Evolutionary conservation across 2,888 invertebrate species (phyloP).

Genomic region (Lepidocyrtinus sp.): DNA sequence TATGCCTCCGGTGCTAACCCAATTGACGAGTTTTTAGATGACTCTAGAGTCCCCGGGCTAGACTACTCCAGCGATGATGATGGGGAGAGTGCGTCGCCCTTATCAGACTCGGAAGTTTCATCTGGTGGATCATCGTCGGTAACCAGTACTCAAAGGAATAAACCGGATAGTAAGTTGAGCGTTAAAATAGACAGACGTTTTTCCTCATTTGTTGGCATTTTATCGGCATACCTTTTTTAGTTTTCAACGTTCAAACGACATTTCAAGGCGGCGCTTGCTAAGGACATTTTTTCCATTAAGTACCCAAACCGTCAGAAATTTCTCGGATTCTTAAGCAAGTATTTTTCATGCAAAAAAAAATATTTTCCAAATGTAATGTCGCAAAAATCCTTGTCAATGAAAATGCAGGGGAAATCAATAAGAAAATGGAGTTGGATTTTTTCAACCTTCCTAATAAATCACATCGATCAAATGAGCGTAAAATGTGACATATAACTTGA

Average conservation of each 20-base stretch:
- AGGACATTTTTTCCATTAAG: neutral
- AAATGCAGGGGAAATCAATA: no score
- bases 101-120: constrained; percentile 28
- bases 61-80: constrained; percentile 52
- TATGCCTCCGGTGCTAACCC: constrained; percentile 38
- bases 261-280: neutral
- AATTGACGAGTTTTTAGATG: constrained; percentile 56
- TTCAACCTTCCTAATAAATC: no score
- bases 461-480: no score
- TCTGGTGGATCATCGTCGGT: constrained; percentile 20
- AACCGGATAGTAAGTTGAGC: constrained; percentile 72
- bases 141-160: constrained; percentile 28
- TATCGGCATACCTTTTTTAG: neutral
- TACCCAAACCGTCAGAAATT: neutral
- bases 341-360: neutral
- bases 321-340: no score
- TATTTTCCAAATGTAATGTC: neutral
- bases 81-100: constrained; percentile 40
- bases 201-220: constrained; percentile 27
- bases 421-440: no score
- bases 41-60: constrained; percentile 48
- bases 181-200: no score
- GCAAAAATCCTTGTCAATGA: no score
- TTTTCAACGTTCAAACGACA: constrained; percentile 7
- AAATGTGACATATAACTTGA: no score